phyloP scores from a whole-genome alignment of 1,140 invertebrate genomes.

The Heterodera carotae region DNA sequence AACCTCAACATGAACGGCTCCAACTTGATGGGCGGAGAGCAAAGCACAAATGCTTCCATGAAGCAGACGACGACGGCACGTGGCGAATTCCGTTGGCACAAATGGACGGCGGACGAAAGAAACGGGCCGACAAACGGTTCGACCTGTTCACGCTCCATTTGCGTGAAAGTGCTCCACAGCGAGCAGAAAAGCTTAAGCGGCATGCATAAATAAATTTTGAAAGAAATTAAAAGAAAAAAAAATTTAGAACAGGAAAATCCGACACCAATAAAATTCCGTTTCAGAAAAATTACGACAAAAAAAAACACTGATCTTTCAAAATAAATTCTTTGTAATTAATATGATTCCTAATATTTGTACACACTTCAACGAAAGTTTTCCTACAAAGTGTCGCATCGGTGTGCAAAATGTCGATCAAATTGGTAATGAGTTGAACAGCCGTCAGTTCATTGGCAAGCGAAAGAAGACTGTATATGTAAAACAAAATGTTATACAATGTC shows the following conservation, averaged over 20 bases:
- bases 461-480: neutral
- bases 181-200: conserved; percentile 37
- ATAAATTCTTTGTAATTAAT: too few relatives aligned
- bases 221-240: neutral
- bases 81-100: conserved; percentile 14
- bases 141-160: conserved; percentile 31
- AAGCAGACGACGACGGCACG: conserved; percentile 32
- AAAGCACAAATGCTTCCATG: conserved; percentile 38
- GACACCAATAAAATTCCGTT: too few relatives aligned
- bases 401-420: conserved; percentile 30
- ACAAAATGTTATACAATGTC: neutral
- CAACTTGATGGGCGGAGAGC: conserved; percentile 39
- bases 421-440: conserved; percentile 12
- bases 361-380: conserved; percentile 38
- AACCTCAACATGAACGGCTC: conserved; percentile 35
- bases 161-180: conserved; percentile 29
- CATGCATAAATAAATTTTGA: too few relatives aligned
- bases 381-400: conserved; percentile 11
- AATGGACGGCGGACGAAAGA: conserved; percentile 33
- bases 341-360: too few relatives aligned
- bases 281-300: too few relatives aligned
- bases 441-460: neutral
- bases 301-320: too few relatives aligned
- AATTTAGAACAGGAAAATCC: conserved; percentile 1
- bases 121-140: conserved; percentile 19